Conservation (phyloP, 2,113 vertebrate genomes). For the Setophaga coronata region DNA sequence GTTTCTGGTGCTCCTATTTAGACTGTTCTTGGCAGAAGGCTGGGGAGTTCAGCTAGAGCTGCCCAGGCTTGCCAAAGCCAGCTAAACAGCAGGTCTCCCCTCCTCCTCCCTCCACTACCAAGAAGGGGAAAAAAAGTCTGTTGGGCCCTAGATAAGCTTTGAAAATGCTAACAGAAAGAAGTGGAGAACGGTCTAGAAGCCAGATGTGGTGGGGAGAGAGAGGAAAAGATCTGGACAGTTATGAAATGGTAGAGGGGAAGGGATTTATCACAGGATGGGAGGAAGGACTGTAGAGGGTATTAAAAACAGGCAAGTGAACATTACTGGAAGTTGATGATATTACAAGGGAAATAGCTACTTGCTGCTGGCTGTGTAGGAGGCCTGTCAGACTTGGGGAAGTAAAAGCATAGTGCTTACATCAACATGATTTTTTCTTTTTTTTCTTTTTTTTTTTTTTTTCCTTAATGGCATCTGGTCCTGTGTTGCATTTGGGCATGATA, state of each 20-base stretch:
- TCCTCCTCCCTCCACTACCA: background rate
- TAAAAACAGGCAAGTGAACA: conserved; percentile 48
- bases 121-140: background rate
- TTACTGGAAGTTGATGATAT: conserved; percentile 45
- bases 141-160: background rate
- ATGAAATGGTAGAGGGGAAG: background rate
- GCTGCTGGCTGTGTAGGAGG: conserved; percentile 58
- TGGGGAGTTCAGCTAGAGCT: conserved; percentile 40
- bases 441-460: background rate
- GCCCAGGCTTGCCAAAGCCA: conserved; percentile 44
- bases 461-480: conserved; percentile 37
- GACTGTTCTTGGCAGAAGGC: conserved; percentile 37
- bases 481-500: conserved; percentile 35
- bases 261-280: background rate
- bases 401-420: conserved; percentile 49
- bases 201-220: background rate
- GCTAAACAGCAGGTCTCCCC: conserved; percentile 11
- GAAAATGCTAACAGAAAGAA: background rate
- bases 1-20: conserved; percentile 49
- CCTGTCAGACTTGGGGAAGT: conserved; percentile 58
- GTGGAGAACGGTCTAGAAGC: background rate
- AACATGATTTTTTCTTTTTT: background rate
- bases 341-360: conserved; percentile 51
- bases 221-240: background rate
- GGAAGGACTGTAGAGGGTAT: conserved; percentile 5